Evolutionary conservation across 1,140 invertebrate species (phyloP).

Genomic region (Trypoxylus dichotomus): DNA sequence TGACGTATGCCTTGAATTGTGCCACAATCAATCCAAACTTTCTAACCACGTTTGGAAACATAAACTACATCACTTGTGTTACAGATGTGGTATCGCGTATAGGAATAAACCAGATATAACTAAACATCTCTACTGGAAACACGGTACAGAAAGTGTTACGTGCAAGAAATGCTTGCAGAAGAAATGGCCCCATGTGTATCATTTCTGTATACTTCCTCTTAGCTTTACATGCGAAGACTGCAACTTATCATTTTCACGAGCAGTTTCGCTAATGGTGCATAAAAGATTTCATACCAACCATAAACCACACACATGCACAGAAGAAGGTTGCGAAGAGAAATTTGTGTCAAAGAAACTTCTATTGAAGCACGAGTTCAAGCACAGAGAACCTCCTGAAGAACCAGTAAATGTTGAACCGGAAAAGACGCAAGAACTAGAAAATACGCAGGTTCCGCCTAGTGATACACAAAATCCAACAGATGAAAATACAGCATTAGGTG

Average conservation of each 20-base stretch:
- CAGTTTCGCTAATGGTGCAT: conserved; percentile 81
- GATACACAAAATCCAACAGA: conserved; percentile 60
- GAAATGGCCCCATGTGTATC: conserved; percentile 88
- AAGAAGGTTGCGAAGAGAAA: conserved; percentile 68
- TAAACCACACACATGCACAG: conserved; percentile 68
- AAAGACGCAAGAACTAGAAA: conserved; percentile 43
- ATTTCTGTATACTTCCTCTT: conserved; percentile 80
- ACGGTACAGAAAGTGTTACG: conserved; percentile 81
- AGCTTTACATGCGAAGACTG: conserved; percentile 81
- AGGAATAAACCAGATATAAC: conserved; percentile 83
- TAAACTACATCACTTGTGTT: conserved; percentile 81
- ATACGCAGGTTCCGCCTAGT: conserved; percentile 35
- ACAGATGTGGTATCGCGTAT: conserved; percentile 82
- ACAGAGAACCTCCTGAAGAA: conserved; percentile 56
- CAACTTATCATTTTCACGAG: conserved; percentile 69
- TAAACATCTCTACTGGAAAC: conserved; percentile 88
- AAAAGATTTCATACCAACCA: conserved; percentile 73
- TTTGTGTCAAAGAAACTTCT: conserved; percentile 82
- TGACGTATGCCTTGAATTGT: conserved; percentile 81
- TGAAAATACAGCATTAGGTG: conserved; percentile 58
- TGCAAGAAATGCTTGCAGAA: conserved; percentile 85
- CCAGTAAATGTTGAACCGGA: conserved; percentile 46
- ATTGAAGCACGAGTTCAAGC: conserved; percentile 65
- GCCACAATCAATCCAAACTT: conserved; percentile 73
- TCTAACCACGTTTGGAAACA: conserved; percentile 88